A percentile compares a stretch with the other conserved stretches of the same genome.
Evolutionary conservation across 2,888 invertebrate genomes (phyloP).

Genomic region (Tribolium freemani): DNA sequence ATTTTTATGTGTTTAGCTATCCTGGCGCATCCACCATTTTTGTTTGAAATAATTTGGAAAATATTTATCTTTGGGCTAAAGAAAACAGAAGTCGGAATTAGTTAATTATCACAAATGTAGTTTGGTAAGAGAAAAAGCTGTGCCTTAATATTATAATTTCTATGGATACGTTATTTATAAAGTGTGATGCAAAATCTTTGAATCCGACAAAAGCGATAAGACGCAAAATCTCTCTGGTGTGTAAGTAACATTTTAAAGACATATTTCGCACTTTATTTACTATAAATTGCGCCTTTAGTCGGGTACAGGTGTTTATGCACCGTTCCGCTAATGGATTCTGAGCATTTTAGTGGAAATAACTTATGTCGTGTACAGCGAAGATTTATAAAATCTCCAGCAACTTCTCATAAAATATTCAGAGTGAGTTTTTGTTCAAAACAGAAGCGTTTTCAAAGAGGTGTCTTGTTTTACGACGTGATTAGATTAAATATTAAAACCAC

Average conservation of each 20-base stretch:
- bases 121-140: too few species aligned
- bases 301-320: slow-evolving; percentile 12
- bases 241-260: background rate
- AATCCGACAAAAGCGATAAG: background rate
- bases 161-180: too few species aligned
- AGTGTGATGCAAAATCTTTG: too few species aligned
- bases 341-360: slow-evolving; percentile 8
- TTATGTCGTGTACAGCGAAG: background rate
- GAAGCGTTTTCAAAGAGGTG: slow-evolving; percentile 10
- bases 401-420: slow-evolving; percentile 14
- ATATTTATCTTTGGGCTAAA: too few species aligned
- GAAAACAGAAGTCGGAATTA: too few species aligned
- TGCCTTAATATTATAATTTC: too few species aligned
- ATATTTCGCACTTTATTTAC: background rate
- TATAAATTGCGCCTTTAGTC: background rate
- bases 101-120: too few species aligned
- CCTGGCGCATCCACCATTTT: too few species aligned
- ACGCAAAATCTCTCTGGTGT: background rate
- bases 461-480: background rate
- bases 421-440: slow-evolving; percentile 7
- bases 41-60: too few species aligned
- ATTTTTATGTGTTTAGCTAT: too few species aligned
- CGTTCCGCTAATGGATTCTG: slow-evolving; percentile 6
- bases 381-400: slow-evolving; percentile 14
- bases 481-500: slow-evolving; percentile 10